Evolutionary conservation across 1,140 invertebrate genomes (phyloP).

Genomic region (Procambarus clarkii): DNA sequence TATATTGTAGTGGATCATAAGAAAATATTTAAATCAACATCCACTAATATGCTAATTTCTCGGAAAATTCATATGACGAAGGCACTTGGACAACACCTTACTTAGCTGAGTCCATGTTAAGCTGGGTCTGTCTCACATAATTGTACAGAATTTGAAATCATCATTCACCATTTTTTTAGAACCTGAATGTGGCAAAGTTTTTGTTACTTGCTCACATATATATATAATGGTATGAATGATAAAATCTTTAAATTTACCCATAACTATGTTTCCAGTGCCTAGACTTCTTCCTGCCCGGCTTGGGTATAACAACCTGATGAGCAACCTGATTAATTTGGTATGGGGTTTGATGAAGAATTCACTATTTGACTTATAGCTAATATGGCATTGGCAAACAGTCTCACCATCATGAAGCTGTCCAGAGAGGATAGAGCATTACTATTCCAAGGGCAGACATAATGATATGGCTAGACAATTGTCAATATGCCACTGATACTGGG

Average conservation of each 20-base stretch:
- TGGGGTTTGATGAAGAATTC: constrained; percentile 69
- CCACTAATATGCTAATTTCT: constrained; percentile 67
- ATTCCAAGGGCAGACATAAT: neutral
- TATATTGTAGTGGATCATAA: constrained; percentile 59
- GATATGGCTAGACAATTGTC: constrained; percentile 1
- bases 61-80: constrained; percentile 67
- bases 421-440: constrained; percentile 1
- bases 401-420: neutral
- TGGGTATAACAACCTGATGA: constrained; percentile 68
- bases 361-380: constrained; percentile 57
- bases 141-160: neutral
- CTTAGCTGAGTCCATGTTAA: constrained; percentile 46
- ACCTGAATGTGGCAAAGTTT: constrained; percentile 6
- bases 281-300: constrained; percentile 58
- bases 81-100: constrained; percentile 67
- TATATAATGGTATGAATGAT: constrained; percentile 5
- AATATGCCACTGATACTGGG: constrained; percentile 44
- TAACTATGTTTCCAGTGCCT: constrained; percentile 16
- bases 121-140: neutral
- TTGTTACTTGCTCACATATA: neutral
- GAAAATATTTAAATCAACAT: constrained; percentile 56
- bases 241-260: constrained; percentile 5
- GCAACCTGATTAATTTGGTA: constrained; percentile 70
- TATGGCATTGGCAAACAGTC: constrained; percentile 13
- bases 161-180: neutral